These are phyloP conservation scores for Orthosia cruda DNA, from an alignment of 2,888 invertebrate species.

Conservation along the genomic window DNA sequence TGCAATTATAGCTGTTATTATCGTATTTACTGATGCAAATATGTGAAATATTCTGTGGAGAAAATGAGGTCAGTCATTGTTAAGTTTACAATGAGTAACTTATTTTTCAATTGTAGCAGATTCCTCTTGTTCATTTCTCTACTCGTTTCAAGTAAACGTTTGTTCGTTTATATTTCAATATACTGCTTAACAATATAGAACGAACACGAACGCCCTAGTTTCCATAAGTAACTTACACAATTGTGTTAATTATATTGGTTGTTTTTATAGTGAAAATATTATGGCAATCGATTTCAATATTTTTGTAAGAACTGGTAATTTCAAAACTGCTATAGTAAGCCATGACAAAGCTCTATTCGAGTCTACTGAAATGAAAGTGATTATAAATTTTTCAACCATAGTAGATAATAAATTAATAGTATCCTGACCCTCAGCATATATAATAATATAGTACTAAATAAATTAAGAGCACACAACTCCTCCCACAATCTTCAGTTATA, in stretches of 20 bases:
- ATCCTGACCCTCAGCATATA: no score
- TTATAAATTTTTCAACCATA: neutral
- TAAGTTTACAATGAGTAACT: conserved; percentile 2
- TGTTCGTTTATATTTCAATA: conserved; percentile 10
- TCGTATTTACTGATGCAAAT: conserved; percentile 1
- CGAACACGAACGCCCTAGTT: conserved; percentile 27
- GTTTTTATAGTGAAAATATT: neutral
- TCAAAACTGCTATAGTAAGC: neutral
- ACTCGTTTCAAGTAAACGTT: conserved; percentile 2
- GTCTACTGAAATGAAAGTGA: neutral
- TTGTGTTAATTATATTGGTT: conserved; percentile 8
- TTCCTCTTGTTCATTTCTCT: neutral
- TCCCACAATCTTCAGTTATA: conserved; percentile 64
- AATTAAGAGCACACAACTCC: conserved; percentile 40
- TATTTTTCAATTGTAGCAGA: conserved; percentile 5
- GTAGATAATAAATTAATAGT: neutral
- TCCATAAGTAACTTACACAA: neutral
- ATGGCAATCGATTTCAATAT: neutral
- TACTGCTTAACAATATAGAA: neutral
- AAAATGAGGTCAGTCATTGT: conserved; percentile 11
- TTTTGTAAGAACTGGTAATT: neutral
- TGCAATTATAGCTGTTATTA: conserved; percentile 17
- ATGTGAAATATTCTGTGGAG: neutral
- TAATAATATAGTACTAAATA: conserved; percentile 2
- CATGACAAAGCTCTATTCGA: neutral